Evolutionary conservation across 1,140 invertebrate species (phyloP), one percentile per base, ranked within the genome.

Genomic region (Leptinotarsa texana): DNA sequence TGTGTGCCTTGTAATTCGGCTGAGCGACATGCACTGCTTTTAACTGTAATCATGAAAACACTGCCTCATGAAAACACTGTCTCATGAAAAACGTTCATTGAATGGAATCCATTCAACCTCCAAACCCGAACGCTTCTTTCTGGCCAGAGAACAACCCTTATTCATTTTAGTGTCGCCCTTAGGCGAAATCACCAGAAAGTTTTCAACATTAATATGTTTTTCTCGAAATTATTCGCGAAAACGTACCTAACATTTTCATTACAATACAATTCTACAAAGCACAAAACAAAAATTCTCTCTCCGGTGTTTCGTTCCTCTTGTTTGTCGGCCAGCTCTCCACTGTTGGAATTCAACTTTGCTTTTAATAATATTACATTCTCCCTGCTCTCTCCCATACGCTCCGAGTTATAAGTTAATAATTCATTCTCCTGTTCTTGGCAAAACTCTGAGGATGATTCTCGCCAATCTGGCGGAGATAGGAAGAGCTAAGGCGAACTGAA

Each of bases 311-410:
- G 51, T 18, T 57, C 51, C n/a, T 18, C 51, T 57, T 57, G 51
- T 57, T 57, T 57, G 51, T 57, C n/a, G 51, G 51, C 51, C 17
- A 2, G 33, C 33, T 42, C 33, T 42, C 33, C 1, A 57, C 51
- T 57, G 51, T 18, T 17, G 51, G 51, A 57, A 57, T 57, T 57
- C 51, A 57, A 57, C 51, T 57, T 57, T 57, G 51, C 51, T 57
- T 57, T 57, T 57, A 57, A 57, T 57, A 57, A 57, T 57, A 57
- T 57, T 57, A 57, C 51, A 57, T 57, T 57, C 51, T 57, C 51
- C 51, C 51, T 57, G 15, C n/a, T 17, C 51, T 18, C 15, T 57
- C 15, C 51, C 15, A 15, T 15, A 18, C 51, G 51, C 51, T 57
- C 51, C 51, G 51, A 57, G 51, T 57, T 57, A 57, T 57, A 57